Evolutionary conservation across 2,888 invertebrate genomes (phyloP).

Genomic region (Drosophila ezoana): DNA sequence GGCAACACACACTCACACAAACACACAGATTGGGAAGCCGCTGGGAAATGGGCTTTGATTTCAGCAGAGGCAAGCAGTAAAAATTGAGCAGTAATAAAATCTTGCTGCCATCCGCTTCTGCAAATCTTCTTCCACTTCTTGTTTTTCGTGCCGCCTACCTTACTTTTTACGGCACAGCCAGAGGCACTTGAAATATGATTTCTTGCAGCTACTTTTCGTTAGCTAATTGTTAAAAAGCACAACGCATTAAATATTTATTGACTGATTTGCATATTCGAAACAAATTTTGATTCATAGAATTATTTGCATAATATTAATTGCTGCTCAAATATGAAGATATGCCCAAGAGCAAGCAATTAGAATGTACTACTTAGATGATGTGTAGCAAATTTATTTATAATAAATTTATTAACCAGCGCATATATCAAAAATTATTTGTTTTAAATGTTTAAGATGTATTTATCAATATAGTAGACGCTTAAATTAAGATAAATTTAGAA

Average conservation of each 20-base stretch:
- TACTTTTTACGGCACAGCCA: constrained; percentile 2
- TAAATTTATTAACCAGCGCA: too few species aligned
- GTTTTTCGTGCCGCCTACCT: neutral
- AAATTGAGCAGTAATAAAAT: constrained; percentile 64
- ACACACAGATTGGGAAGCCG: constrained; percentile 12
- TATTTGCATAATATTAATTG: constrained; percentile 44
- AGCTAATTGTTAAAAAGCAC: constrained; percentile 55
- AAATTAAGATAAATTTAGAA: too few species aligned
- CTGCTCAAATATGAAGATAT: constrained; percentile 4
- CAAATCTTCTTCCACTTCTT: constrained; percentile 10
- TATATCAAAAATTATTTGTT: too few species aligned
- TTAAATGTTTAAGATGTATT: too few species aligned
- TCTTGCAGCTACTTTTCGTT: constrained; percentile 26
- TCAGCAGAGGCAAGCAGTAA: constrained; percentile 56
- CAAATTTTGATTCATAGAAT: constrained; percentile 2
- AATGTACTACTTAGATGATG: neutral
- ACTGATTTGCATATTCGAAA: constrained; percentile 54
- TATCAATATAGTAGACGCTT: too few species aligned
- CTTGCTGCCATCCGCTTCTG: constrained; percentile 23
- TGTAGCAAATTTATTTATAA: too few species aligned
- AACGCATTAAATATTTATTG: constrained; percentile 30
- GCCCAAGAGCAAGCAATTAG: neutral
- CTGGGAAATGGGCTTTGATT: constrained; percentile 64
- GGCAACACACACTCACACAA: constrained; percentile 9
- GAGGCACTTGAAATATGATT: constrained; percentile 38